Base-by-base conservation (phyloP, 2,113 vertebrate genomes). In the Coracopsis vasa region DNA sequence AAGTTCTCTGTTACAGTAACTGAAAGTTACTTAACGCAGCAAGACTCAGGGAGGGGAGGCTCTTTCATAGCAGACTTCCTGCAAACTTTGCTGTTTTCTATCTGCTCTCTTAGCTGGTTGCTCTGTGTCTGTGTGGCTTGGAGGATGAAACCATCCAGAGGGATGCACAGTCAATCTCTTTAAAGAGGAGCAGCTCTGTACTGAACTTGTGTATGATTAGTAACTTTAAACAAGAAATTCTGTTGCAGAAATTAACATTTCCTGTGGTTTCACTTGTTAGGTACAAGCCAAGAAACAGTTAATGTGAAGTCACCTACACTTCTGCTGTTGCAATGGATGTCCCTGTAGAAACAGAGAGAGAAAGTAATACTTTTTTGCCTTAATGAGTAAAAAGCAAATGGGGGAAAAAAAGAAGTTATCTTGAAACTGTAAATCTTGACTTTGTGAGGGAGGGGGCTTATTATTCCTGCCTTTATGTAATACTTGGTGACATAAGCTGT, bases 311-410 rank as follows among this genome's bases (percentile, higher is more conserved):
- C 54, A 54, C 19, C 14, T 62, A 10, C 5, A 3, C 21, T 86
- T 64, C 10, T n/a, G 58, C 35, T 71, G 17, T 45, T 80, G 29
- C 33, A 42, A 1, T 42, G 48, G 39, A 19, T 60, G 27, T 81
- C 33, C 60, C 42, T 72, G 17, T 66, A 71, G 54, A 35, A 86
- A 70, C 10, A 53, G 5, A 65, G 74, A 85, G 42, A 51, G 39
- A 51, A 81, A 67, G 28, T 79, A 41, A 35, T 13, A 80, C 3
- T 17, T 78, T 78, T 39, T 66, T 82, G 31, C 25, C 19, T 39
- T 70, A 64, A 44, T 65, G 65, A 91, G 21, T 53, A 84, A 74
- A 93, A 89, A 91, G 29, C 19, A 27, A 84, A 84, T 14, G 12
- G 11, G 9, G 16, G 9, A 6, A 6, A 2, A 27, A 24, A 16